Evolutionary conservation across 2,888 invertebrate genomes (phyloP).

Genomic region (Cacoxenus indagator): DNA sequence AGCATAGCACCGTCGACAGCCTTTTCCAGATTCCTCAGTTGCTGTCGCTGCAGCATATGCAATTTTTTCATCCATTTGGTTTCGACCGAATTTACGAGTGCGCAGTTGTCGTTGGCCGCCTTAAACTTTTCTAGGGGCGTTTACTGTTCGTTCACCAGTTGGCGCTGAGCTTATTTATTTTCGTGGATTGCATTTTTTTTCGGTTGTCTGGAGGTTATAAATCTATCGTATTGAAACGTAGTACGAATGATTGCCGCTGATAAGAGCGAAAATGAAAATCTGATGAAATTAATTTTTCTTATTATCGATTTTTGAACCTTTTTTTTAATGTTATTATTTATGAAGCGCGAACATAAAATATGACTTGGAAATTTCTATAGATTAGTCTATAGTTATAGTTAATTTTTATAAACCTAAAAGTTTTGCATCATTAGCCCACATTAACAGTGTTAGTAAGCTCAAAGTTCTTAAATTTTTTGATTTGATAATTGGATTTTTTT

Average conservation of each 20-base stretch:
- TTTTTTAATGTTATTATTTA: conserved; percentile 1
- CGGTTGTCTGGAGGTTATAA: not conserved
- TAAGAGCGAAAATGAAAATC: conserved; percentile 1
- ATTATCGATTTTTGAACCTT: not conserved
- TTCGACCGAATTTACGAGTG: conserved; percentile 12
- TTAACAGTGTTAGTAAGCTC: no score
- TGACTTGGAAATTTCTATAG: not conserved
- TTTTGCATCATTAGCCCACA: no score
- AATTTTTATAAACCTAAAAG: no score
- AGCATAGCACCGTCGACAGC: no score
- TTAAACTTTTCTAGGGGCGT: not conserved
- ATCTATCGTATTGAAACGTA: not conserved
- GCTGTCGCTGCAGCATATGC: not conserved
- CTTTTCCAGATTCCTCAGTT: not conserved
- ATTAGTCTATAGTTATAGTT: no score
- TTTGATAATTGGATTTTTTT: no score
- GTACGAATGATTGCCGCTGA: not conserved
- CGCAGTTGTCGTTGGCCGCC: not conserved
- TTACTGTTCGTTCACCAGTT: not conserved
- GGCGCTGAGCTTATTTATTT: conserved; percentile 6
- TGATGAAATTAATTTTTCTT: conserved; percentile 17
- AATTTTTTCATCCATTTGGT: conserved; percentile 13
- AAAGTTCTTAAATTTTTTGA: no score
- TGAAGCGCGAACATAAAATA: conserved; percentile 1
- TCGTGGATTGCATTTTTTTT: no score